Evolutionary conservation across 2,797 vertebrate genomes (phyloP), one percentile per base, ranked within the genome.

Genomic region (Florisuga fusca): DNA sequence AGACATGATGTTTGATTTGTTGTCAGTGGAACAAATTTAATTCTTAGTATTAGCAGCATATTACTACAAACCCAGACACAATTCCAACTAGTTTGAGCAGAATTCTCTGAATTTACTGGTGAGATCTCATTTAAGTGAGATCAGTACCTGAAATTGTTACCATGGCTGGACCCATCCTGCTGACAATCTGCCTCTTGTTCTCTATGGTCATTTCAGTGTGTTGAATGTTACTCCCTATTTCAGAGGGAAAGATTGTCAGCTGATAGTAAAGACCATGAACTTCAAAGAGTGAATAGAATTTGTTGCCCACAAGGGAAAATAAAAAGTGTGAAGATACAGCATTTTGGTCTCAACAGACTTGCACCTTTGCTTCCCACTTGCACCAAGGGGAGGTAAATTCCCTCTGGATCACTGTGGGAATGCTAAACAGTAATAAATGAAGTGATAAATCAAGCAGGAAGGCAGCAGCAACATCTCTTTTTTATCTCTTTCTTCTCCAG

Each of bases 161-260:
- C 12, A 15, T 10, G 22, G 10, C 10, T 38, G 23, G 54, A 72
- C 34, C 51, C 27, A 74, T 54, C 38, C 50, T 84, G 69, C 18
- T 53, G 54, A 48, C 53, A 59, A 87, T 48, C 58, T 87, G 33
- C 61, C 38, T 78, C 51, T 83, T 87, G 57, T 50, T 71, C 15
- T 59, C 63, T 38, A 41, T 59, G 59, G 29, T 20, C 27, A 45
- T 41, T 91, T 91, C 66, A 43, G 9, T 43, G 10, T 13, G 36
- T 75, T 92, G 91, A 91, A 92, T 55, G 78, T 92, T 77, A 68
- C 27, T 91, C 43, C 58, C 48, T 63, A 21, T 87, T 94, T 84
- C 58, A 55, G 51, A 91, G 84, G 25, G 21, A 80, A 83, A 66
- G 45, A 27, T 12, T 67, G 53, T 69, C 84, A 92, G 83, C 31